These are phyloP conservation scores for Balearica regulorum DNA, from an alignment of 2,797 vertebrate genomes.

Conservation along the genomic window DNA sequence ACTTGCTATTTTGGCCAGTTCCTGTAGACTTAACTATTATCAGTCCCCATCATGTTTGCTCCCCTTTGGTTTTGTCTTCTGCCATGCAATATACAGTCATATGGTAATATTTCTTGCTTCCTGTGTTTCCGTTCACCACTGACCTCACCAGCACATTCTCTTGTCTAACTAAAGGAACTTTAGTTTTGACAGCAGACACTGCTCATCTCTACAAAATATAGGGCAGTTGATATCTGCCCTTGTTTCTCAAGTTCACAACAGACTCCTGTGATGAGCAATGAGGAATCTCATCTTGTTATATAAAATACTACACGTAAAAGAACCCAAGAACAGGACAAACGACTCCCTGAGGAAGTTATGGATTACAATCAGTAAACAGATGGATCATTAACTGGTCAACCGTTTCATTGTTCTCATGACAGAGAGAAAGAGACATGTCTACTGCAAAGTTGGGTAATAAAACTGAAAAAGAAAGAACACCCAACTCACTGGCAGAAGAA, in stretches of 20 bases:
- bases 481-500: neutral
- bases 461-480: neutral
- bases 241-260: neutral
- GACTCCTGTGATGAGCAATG: neutral
- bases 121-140: neutral
- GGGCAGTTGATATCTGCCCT: neutral
- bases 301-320: conserved; percentile 7
- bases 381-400: neutral
- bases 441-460: neutral
- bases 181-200: neutral
- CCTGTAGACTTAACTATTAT: neutral
- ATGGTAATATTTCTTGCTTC: neutral
- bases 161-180: neutral
- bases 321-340: conserved; percentile 10
- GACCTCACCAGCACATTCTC: neutral
- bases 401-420: neutral
- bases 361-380: conserved; percentile 31
- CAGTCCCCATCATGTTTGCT: neutral
- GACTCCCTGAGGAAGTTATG: conserved; percentile 19
- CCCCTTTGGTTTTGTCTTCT: neutral
- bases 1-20: neutral
- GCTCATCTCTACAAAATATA: neutral
- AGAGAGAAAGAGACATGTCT: neutral
- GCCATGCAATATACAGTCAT: neutral
- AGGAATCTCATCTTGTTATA: conserved; percentile 2